Percentiles rank a stretch among this genome's conserved stretches.
Conservation (phyloP, 2,888 invertebrate genomes). For the Xylophagus ater region DNA sequence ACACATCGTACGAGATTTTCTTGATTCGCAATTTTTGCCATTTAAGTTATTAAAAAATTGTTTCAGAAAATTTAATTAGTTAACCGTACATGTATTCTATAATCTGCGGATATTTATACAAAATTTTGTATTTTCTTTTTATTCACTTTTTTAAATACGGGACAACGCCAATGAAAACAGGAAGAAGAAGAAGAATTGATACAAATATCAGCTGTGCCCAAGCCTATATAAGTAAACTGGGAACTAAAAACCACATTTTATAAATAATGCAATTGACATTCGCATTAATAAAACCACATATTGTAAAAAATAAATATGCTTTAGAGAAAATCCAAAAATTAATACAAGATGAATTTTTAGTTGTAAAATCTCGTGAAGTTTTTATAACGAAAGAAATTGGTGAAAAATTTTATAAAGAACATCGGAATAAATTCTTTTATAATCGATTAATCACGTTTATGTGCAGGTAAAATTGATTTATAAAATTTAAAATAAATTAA, state of each 20-base stretch:
- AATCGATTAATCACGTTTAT: slow-evolving; percentile 71
- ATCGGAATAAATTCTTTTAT: slow-evolving; percentile 71
- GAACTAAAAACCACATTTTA: background rate
- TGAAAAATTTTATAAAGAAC: slow-evolving; percentile 70
- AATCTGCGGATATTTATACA: too few relatives aligned
- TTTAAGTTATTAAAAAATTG: too few relatives aligned
- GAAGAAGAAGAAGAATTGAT: background rate
- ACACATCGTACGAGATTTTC: too few relatives aligned
- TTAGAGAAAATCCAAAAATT: slow-evolving; percentile 55
- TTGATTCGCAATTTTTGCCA: too few relatives aligned
- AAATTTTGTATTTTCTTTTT: too few relatives aligned
- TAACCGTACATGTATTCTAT: too few relatives aligned
- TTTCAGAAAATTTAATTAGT: too few relatives aligned
- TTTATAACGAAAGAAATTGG: slow-evolving; percentile 52
- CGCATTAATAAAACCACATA: slow-evolving; percentile 79
- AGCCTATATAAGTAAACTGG: background rate
- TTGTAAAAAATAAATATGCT: slow-evolving; percentile 63
- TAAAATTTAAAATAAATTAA: slow-evolving; percentile 1
- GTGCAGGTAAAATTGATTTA: slow-evolving; percentile 48
- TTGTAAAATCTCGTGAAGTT: slow-evolving; percentile 57
- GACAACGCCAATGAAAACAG: background rate
- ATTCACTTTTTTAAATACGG: background rate
- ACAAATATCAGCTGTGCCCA: background rate
- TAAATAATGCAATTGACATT: slow-evolving; percentile 57
- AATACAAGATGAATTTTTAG: slow-evolving; percentile 59